Percentiles rank a stretch among this genome's conserved stretches.
Evolutionary conservation across 2,113 vertebrate genomes (phyloP).

Genomic region (Meleagris gallopavo): DNA sequence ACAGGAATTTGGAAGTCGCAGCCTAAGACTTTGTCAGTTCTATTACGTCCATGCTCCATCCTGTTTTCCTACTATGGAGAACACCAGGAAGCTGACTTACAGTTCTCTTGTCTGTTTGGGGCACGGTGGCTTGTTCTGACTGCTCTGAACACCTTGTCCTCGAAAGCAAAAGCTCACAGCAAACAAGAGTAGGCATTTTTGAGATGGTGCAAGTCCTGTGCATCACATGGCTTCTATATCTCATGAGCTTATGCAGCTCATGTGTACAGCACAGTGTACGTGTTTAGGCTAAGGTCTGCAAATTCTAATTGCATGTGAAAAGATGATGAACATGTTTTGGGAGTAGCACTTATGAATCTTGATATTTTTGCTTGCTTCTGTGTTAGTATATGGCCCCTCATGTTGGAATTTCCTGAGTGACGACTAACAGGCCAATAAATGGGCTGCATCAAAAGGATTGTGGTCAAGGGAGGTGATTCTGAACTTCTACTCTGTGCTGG

Average conservation of each 20-base stretch:
- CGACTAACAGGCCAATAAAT: background rate
- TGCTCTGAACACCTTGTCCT: background rate
- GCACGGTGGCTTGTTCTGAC: background rate
- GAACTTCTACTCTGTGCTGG: no score
- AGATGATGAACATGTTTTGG: background rate
- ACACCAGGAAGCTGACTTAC: background rate
- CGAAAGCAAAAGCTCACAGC: background rate
- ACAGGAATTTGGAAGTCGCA: background rate
- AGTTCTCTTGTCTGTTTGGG: background rate
- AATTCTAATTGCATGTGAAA: background rate
- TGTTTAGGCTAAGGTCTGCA: background rate
- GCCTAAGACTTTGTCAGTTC: background rate
- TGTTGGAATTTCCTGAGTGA: background rate
- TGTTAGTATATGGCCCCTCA: fast-evolving
- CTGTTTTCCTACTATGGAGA: background rate
- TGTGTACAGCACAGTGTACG: background rate
- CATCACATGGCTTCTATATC: background rate
- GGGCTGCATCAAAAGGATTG: no score
- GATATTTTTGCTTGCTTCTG: background rate
- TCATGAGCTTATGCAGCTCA: background rate
- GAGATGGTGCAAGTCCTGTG: background rate
- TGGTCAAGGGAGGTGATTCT: no score
- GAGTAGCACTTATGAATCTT: background rate
- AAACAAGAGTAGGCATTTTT: background rate
- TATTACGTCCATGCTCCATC: background rate